phyloP scores from a whole-genome alignment of 2,113 vertebrate species.

The Camelus dromedarius region DNA sequence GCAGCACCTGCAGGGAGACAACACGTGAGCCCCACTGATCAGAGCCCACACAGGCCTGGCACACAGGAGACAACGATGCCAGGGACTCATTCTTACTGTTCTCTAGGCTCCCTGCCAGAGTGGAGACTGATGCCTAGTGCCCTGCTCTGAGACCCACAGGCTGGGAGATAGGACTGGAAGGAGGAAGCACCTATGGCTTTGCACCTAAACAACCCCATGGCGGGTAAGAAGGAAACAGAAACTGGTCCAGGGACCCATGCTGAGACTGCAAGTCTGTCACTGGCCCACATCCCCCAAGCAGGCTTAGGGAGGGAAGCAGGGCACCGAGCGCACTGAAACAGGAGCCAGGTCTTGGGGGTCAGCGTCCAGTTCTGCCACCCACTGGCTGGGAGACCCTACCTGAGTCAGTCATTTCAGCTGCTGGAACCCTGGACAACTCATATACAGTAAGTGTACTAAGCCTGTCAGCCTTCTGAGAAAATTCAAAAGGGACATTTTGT shows the following conservation, averaged over 20 bases:
- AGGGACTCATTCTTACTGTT: not conserved
- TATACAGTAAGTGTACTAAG: not conserved
- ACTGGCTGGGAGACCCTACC: not conserved
- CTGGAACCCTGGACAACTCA: not conserved
- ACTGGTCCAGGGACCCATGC: not conserved
- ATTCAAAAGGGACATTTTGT: not conserved
- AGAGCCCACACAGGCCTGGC: not conserved
- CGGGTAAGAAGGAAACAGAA: not conserved
- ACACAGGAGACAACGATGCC: not conserved
- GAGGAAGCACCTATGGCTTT: not conserved
- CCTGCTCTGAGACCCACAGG: not conserved
- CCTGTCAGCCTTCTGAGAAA: not conserved
- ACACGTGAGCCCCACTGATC: not conserved
- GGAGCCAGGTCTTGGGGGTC: not conserved
- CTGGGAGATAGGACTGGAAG: not conserved
- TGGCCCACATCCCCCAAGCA: not conserved
- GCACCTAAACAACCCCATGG: not conserved
- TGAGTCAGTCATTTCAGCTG: not conserved
- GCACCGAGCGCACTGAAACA: not conserved
- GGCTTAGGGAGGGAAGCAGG: not conserved
- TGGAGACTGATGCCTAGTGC: not conserved
- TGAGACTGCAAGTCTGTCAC: not conserved
- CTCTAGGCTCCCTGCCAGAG: not conserved
- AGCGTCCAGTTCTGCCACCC: not conserved
- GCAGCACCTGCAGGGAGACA: slow-evolving; percentile 88